phyloP scores from a whole-genome alignment of 2,888 invertebrate species.

The Ichneumoninae sp. region DNA sequence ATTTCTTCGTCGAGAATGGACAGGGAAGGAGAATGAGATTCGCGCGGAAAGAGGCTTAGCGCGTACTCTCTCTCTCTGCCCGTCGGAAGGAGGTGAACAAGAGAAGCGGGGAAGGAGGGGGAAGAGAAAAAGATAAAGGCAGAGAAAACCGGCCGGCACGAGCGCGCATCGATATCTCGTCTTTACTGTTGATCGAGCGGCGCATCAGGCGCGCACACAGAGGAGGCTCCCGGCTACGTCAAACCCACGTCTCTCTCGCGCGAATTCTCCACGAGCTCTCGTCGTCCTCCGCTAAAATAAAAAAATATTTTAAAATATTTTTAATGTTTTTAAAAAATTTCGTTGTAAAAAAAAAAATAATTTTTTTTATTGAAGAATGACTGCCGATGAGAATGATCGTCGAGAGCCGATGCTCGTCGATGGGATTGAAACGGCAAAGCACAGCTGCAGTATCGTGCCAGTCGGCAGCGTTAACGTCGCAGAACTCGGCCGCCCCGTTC shows the following conservation, averaged over 20 bases:
- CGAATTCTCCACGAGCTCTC: constrained; percentile 21
- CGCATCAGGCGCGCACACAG: not conserved
- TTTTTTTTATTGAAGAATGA: constrained; percentile 18
- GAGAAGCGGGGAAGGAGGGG: constrained; percentile 23
- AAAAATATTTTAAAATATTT: not conserved
- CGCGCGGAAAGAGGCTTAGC: constrained; percentile 28
- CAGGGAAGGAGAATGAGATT: constrained; percentile 42
- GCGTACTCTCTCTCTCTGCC: not conserved
- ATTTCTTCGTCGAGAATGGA: constrained; percentile 48
- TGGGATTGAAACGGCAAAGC: constrained; percentile 13
- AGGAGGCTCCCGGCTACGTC: not conserved
- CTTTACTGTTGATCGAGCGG: constrained; percentile 37
- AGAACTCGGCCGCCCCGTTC: constrained; percentile 15
- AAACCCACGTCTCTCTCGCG: not conserved
- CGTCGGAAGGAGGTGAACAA: constrained; percentile 15
- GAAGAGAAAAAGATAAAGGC: not conserved
- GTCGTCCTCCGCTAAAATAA: not conserved
- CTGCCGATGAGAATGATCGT: constrained; percentile 45
- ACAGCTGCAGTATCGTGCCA: constrained; percentile 7
- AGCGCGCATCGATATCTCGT: constrained; percentile 19
- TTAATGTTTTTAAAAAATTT: not conserved
- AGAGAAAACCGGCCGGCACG: constrained; percentile 42
- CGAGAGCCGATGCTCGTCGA: constrained; percentile 8
- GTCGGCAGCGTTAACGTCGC: constrained; percentile 29
- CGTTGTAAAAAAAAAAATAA: not conserved